A percentile compares a stretch with the other conserved stretches of the same genome.
Conservation (phyloP, 2,888 invertebrate species). For the Diaphora mendica region DNA sequence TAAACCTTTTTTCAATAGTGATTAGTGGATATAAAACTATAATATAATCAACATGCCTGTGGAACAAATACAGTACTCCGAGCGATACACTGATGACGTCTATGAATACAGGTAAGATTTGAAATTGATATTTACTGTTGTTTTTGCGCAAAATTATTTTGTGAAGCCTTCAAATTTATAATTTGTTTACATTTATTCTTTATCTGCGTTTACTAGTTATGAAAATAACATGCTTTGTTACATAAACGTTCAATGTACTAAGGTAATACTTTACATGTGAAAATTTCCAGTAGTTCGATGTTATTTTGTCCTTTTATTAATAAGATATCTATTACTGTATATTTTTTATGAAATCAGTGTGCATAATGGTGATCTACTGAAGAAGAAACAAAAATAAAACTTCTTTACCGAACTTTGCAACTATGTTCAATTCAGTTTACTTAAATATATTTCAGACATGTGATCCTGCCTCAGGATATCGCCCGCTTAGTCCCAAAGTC, state of each 20-base stretch:
- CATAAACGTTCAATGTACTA: not conserved
- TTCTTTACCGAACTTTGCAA: not conserved
- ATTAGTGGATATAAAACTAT: constrained; percentile 14
- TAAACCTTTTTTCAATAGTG: not conserved
- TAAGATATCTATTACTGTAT: not conserved
- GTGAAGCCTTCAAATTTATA: constrained; percentile 7
- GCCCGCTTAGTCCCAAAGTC: constrained; percentile 94
- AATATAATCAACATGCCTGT: constrained; percentile 84
- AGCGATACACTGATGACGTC: constrained; percentile 94
- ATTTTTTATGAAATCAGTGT: not conserved
- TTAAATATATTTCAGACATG: constrained; percentile 89
- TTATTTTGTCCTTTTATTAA: not conserved
- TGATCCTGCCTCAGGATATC: constrained; percentile 94
- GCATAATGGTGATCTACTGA: not conserved
- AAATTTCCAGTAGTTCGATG: not conserved
- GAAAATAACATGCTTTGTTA: not conserved
- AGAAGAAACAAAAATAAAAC: not conserved
- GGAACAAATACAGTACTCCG: constrained; percentile 96
- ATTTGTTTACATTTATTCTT: not conserved
- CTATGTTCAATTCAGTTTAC: not conserved
- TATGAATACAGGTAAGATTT: constrained; percentile 93
- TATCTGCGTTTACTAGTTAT: not conserved
- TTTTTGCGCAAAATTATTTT: constrained; percentile 44
- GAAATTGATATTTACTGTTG: constrained; percentile 7
- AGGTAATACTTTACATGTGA: not conserved